These are phyloP conservation scores for Nomada fabriciana DNA, from an alignment of 2,888 invertebrate genomes.

Conservation along the genomic window DNA sequence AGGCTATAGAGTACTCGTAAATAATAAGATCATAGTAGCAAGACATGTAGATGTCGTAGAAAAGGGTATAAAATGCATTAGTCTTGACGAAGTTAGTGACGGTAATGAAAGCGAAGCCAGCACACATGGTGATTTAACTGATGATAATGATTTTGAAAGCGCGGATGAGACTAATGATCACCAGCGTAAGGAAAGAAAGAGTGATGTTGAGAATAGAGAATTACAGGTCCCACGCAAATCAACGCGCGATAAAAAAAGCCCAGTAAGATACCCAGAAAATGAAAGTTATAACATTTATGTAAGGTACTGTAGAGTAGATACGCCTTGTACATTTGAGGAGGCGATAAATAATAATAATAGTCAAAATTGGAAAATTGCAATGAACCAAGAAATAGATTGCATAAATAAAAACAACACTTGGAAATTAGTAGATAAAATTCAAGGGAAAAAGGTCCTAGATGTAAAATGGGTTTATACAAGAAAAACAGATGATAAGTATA, in stretches of 20 bases:
- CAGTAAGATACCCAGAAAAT: background rate
- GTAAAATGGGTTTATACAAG: conserved; percentile 58
- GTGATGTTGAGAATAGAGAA: background rate
- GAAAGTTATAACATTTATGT: conserved; percentile 26
- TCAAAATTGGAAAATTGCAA: conserved; percentile 43
- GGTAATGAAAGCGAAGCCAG: background rate
- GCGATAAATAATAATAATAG: conserved; percentile 35
- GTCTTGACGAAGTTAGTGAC: background rate
- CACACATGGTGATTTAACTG: background rate
- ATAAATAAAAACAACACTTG: conserved; percentile 60
- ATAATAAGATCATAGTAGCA: background rate
- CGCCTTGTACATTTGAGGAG: conserved; percentile 37
- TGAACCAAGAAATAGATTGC: conserved; percentile 57
- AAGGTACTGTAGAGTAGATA: conserved; percentile 41
- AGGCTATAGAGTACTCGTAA: background rate
- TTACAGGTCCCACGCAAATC: background rate
- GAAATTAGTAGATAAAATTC: conserved; percentile 46
- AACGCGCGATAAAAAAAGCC: background rate
- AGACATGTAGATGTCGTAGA: conserved; percentile 41
- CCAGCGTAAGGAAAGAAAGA: background rate
- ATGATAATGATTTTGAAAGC: background rate
- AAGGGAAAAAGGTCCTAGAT: conserved; percentile 50
- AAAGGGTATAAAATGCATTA: conserved; percentile 8
- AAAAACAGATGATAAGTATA: conserved; percentile 40
- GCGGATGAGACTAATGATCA: background rate